Evolutionary conservation across 2,113 vertebrate species (phyloP), one percentile per base, ranked within the genome.

Genomic region (Thermophis baileyi): DNA sequence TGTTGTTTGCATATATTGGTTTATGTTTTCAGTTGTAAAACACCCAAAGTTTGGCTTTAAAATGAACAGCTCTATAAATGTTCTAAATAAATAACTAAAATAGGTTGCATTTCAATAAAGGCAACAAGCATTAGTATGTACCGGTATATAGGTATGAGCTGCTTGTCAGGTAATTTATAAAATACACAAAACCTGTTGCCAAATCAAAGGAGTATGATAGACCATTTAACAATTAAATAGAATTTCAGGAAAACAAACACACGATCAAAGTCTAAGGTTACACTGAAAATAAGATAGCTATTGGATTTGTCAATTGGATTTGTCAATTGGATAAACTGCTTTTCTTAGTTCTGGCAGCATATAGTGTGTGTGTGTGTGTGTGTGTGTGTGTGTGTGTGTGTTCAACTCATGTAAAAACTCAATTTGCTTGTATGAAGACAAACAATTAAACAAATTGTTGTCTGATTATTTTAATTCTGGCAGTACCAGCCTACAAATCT

Each of bases 401-500:
- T 81, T 35, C 7, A 81, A 44, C 35, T 74, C 69, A 22, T 44
- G 18, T 81, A 3, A 81, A 81, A 81, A 44, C 7, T 22, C 35
- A 40, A 10, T 40, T 81, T 81, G 35, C 74, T 81, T 20, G 4
- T 30, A 92, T 2, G 4, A 89, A 86, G 74, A 6, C 54, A 96
- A 93, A 6, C 54, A 96, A 93, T 14, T 93, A 93, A 95, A 94
- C 74, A 7, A 18, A 63, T 22, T 10, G 0, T 95, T 95, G 88
- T 46, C 92, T 91, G 35, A 81, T 25, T 95, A 90, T 96, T 95
- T 91, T 93, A 94, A 20, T 40, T 35, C 44, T 86, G 89, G 93
- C 94, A 90, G 50, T 49, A 96, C 7, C 14, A 40, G 11, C 51
- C 40, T 69, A 53, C 27, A 95, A 69, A 4, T 4, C 0, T 1